These are phyloP conservation scores for Bradypus variegatus DNA, from an alignment of 2,797 vertebrate genomes.

Conservation along the genomic window DNA sequence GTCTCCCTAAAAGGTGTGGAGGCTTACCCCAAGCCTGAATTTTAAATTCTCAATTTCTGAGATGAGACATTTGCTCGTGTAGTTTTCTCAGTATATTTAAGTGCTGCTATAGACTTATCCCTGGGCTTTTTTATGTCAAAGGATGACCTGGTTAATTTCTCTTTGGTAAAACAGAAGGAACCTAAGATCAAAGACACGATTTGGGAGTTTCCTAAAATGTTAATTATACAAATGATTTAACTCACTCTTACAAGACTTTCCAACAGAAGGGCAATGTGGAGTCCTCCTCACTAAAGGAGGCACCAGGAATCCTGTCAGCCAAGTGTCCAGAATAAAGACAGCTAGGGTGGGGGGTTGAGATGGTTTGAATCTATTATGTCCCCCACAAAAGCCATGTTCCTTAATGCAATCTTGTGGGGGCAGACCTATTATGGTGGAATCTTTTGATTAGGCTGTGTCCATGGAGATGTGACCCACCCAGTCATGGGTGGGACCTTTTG, in stretches of 20 bases:
- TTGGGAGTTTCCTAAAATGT: background rate
- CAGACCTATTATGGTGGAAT: too few relatives aligned
- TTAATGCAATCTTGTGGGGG: too few relatives aligned
- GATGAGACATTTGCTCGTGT: background rate
- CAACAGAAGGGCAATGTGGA: background rate
- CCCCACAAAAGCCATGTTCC: too few relatives aligned
- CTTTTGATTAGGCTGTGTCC: too few relatives aligned
- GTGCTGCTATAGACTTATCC: background rate
- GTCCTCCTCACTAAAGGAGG: background rate
- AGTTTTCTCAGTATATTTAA: background rate
- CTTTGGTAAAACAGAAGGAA: background rate
- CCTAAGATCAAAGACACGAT: background rate
- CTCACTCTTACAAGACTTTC: background rate
- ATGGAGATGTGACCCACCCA: too few relatives aligned
- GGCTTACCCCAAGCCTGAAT: background rate
- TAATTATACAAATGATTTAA: background rate
- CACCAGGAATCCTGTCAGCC: background rate
- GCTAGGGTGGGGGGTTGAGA: too few relatives aligned
- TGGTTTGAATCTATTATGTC: too few relatives aligned
- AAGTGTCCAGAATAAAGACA: background rate
- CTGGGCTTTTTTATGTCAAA: background rate
- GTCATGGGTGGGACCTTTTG: too few relatives aligned
- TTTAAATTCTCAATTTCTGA: background rate
- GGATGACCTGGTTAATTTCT: background rate
- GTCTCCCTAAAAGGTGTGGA: conserved; percentile 15